Base-by-base conservation (phyloP, 2,797 vertebrate genomes). In the Tadarida brasiliensis region DNA sequence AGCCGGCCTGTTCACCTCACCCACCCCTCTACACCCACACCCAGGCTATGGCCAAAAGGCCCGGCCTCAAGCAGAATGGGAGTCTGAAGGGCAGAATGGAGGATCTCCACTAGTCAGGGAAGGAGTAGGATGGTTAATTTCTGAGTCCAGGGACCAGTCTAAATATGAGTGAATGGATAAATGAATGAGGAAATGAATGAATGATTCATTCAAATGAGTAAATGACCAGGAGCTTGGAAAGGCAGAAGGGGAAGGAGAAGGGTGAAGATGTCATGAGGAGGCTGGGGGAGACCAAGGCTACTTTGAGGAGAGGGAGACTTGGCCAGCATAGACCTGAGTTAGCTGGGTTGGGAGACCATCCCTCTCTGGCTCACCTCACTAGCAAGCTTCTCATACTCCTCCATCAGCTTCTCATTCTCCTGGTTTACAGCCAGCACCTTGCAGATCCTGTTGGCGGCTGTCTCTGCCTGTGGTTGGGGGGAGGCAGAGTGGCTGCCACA, bases 351-450 rank as follows among this genome's bases (percentile, higher is more conserved):
- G 49, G 76, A 49, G 63, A 35, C 28, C 26, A 54, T 14, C n/a
- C 49, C 30, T 49, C 71, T 77, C 77, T 5, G 35, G 90, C 97
- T 98, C 98, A 99, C 99, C 99, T 99, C 99, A n/a, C 99, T 99
- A 98, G 99, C 99, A 98, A 99, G 98, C 97, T 99, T 99, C 98
- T 99, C 99, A 7, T 99, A 99, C 97, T 99, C 99, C 96, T 99
- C 99, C 99, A 99, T 99, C 97, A 99, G 98, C 28, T 99, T 99
- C 98, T 99, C 99, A 0, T 99, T 99, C 98, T 99, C 99, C 98
- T 99, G 99, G 98, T 99, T 99, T 96, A 99, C 99, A 0, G 99
- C 99, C 98, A 99, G 98, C 83, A 99, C 99, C 91, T 99, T 99
- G 97, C 99, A 99, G 98, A 99, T 99, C 94, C 99, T 98, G 98